phyloP scores from a whole-genome alignment of 2,888 invertebrate species.

The Synanthedon tipuliformis region DNA sequence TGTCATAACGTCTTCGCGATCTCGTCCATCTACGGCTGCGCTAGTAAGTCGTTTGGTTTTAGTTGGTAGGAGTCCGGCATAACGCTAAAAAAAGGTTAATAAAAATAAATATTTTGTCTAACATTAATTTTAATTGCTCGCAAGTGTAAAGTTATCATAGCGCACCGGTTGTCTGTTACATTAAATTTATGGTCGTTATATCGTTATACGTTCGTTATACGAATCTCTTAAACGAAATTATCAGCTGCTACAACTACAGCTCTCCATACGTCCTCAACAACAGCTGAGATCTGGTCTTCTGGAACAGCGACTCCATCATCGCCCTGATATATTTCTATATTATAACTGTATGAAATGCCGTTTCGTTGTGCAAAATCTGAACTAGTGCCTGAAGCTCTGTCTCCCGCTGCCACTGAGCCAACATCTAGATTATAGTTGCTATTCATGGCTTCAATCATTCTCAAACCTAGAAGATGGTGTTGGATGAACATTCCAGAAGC shows the following conservation, averaged over 20 bases:
- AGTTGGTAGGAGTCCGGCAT: too few species aligned
- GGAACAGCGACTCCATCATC: constrained; percentile 33
- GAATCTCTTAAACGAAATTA: constrained; percentile 12
- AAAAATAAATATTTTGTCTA: too few species aligned
- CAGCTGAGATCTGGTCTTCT: constrained; percentile 26
- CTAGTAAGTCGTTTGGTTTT: too few species aligned
- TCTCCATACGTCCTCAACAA: constrained; percentile 42
- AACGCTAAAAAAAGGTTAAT: too few species aligned
- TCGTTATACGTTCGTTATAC: too few species aligned
- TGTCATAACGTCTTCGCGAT: too few species aligned
- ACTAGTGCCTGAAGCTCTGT: constrained; percentile 47
- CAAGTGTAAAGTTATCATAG: background rate
- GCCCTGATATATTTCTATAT: constrained; percentile 35
- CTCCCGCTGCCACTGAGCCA: constrained; percentile 32
- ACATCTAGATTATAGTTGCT: constrained; percentile 29
- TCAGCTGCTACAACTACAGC: constrained; percentile 32
- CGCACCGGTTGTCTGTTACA: background rate
- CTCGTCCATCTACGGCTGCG: too few species aligned
- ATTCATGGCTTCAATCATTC: constrained; percentile 31
- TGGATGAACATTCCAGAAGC: constrained; percentile 46
- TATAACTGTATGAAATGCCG: constrained; percentile 34
- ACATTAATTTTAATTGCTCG: background rate
- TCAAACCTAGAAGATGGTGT: constrained; percentile 33
- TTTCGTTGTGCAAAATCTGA: constrained; percentile 35
- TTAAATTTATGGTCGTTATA: background rate